A percentile compares a stretch with the other conserved stretches of the same genome.
Conservation (phyloP, 92 coral and sea anemone genomes). For the Epizoanthus illoricatus region DNA sequence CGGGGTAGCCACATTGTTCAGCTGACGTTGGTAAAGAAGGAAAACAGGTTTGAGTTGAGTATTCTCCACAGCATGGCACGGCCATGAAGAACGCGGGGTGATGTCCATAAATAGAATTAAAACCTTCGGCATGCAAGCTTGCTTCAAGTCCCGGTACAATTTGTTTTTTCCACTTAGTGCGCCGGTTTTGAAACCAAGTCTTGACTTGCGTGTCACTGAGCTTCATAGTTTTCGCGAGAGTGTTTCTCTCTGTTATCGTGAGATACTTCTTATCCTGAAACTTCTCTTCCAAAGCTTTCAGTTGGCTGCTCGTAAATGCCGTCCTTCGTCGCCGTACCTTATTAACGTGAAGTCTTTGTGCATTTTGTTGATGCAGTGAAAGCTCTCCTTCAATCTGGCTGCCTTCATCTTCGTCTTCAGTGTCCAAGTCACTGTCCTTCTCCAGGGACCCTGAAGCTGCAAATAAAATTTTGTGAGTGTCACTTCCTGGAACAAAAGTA, state of each 20-base stretch:
- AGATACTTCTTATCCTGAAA: constrained; percentile 98
- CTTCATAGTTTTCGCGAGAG: constrained; percentile 84
- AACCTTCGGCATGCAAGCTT: constrained; percentile 67
- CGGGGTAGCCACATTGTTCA: constrained; percentile 22
- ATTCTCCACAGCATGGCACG: constrained; percentile 51
- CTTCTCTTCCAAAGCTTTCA: constrained; percentile 88
- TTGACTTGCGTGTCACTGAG: constrained; percentile 96
- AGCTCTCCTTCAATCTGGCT: constrained; percentile 4
- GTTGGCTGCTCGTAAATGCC: constrained; percentile 95
- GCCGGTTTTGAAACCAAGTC: constrained; percentile 96
- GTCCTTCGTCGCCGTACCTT: constrained; percentile 90
- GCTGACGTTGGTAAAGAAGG: constrained; percentile 14
- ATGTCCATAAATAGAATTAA: constrained; percentile 63
- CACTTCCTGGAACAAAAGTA: no score
- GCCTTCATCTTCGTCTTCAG: constrained; percentile 16
- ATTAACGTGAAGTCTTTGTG: constrained; percentile 56
- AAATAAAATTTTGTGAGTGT: neutral
- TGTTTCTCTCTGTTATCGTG: constrained; percentile 93
- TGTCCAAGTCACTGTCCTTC: constrained; percentile 25
- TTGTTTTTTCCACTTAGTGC: constrained; percentile 99
- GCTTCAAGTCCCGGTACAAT: constrained; percentile 85
- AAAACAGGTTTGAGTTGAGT: constrained; percentile 34
- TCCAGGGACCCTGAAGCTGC: constrained; percentile 15
- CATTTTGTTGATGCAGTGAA: constrained; percentile 12
- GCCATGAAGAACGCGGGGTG: constrained; percentile 40